A percentile compares a stretch with the other conserved stretches of the same genome.
phyloP scores from a whole-genome alignment of 2,888 invertebrate species.

The Macrosiphum euphorbiae region DNA sequence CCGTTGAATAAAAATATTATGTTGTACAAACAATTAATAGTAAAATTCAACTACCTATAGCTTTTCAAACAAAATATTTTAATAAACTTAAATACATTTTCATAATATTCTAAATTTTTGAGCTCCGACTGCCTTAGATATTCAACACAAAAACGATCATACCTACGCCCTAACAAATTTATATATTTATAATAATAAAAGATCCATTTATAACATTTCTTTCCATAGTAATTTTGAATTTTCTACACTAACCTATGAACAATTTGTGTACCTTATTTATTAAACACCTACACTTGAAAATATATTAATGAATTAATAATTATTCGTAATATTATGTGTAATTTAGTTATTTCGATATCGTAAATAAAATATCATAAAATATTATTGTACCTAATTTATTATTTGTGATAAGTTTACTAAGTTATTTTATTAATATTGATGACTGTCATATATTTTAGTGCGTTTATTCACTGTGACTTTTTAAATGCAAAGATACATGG shows the following conservation, averaged over 20 bases:
- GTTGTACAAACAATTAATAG: neutral
- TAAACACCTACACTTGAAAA: neutral
- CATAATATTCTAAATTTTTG: neutral
- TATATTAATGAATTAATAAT: neutral
- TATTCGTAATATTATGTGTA: neutral
- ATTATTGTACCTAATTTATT: neutral
- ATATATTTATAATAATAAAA: too few relatives aligned
- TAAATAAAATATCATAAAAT: neutral
- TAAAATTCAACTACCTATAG: neutral
- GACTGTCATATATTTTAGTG: neutral
- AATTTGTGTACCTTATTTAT: neutral
- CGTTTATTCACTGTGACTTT: neutral
- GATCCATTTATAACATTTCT: neutral
- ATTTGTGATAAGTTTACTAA: neutral
- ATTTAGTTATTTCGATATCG: neutral
- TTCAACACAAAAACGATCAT: neutral
- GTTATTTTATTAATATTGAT: neutral
- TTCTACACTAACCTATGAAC: neutral
- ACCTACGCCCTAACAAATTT: neutral
- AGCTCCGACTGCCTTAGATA: neutral
- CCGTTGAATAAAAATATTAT: neutral
- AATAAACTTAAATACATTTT: neutral
- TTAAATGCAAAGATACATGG: neutral
- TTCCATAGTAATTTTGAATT: neutral
- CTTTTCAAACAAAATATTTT: neutral